These are phyloP conservation scores for Sanderia malayensis DNA, from an alignment of 30 jellyfish, hydroid and myxozoan species.

Conservation along the genomic window DNA sequence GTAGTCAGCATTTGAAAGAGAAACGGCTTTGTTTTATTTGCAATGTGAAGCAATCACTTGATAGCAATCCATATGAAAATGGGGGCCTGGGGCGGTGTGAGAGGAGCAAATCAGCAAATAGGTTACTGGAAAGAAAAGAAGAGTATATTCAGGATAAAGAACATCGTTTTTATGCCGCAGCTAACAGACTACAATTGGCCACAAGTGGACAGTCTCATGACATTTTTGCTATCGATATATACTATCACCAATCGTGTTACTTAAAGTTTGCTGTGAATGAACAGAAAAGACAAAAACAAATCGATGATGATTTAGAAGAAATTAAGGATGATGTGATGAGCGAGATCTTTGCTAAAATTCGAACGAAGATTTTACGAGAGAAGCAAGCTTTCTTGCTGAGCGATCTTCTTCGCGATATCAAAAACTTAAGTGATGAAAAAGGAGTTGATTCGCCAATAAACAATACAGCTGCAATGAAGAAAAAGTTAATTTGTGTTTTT, in stretches of 20 bases:
- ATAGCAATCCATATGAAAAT: not conserved
- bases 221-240: slow-evolving; percentile 15
- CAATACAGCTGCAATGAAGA: slow-evolving; percentile 1
- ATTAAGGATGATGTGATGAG: not conserved
- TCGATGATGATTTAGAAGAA: not conserved
- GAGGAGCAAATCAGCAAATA: not conserved
- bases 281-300: not conserved
- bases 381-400: slow-evolving; percentile 3
- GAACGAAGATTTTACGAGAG: not conserved
- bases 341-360: slow-evolving; percentile 3
- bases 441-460: not conserved
- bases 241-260: slow-evolving; percentile 9
- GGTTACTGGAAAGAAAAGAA: not conserved
- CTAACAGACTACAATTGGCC: slow-evolving; percentile 1
- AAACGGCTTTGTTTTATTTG: not conserved
- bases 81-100: slow-evolving; percentile 25
- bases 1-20: not conserved
- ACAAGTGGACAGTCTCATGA: slow-evolving; percentile 3
- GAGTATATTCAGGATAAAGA: slow-evolving; percentile 1
- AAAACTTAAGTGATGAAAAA: not conserved
- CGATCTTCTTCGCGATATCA: not conserved
- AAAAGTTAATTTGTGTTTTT: not conserved
- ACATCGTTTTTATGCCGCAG: slow-evolving; percentile 17
- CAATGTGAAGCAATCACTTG: not conserved
- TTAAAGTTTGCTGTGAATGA: not conserved